Percentiles rank a stretch among this genome's conserved stretches.
Evolutionary conservation across 1,140 invertebrate genomes (phyloP).

Genomic region (Eriosoma lanigerum): DNA sequence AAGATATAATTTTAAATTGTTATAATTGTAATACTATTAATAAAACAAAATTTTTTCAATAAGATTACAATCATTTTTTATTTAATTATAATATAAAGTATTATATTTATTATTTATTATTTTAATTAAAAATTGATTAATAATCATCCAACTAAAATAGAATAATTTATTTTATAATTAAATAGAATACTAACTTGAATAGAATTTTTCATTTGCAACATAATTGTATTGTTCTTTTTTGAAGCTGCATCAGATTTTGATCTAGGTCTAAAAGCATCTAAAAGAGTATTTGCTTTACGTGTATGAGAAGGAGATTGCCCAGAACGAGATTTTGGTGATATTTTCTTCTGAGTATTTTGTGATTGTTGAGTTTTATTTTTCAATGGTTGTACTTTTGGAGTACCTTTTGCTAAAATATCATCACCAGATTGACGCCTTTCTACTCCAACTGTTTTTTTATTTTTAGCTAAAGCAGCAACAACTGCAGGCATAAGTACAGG

Average conservation of each 20-base stretch:
- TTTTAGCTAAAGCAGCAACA: constrained; percentile 40
- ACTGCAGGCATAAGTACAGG: constrained; percentile 38
- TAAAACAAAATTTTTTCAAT: no score
- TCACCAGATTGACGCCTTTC: constrained; percentile 61
- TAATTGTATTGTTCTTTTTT: constrained; percentile 69
- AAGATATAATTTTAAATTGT: no score
- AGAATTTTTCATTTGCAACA: constrained; percentile 76
- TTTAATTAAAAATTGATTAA: no score
- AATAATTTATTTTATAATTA: no score
- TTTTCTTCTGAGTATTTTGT: constrained; percentile 17
- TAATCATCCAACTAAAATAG: no score
- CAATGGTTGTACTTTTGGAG: constrained; percentile 43
- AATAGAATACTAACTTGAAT: constrained; percentile 66
- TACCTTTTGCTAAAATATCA: constrained; percentile 56
- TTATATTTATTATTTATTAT: no score
- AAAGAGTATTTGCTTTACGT: constrained; percentile 64
- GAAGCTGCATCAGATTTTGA: constrained; percentile 75
- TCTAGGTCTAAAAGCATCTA: constrained; percentile 81
- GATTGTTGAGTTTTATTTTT: constrained; percentile 32
- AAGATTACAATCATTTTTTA: no score
- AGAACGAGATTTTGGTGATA: constrained; percentile 43
- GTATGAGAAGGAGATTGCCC: constrained; percentile 60
- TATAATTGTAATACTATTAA: no score
- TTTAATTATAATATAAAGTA: no score
- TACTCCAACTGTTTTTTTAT: constrained; percentile 28